phyloP scores from a whole-genome alignment of 2,113 vertebrate genomes.

The Equus quagga region DNA sequence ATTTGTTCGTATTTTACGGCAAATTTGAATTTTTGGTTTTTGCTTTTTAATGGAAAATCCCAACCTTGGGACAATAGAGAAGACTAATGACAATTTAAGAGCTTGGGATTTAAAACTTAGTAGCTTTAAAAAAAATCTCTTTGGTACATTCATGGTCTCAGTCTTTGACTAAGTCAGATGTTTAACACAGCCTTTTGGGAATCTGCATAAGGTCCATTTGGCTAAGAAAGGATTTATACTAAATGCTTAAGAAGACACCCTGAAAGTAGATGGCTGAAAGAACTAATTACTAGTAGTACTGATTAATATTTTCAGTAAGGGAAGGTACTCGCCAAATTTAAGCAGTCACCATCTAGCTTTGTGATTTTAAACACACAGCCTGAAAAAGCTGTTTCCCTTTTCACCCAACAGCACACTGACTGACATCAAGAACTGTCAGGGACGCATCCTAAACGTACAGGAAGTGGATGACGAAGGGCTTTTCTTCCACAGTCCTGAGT shows the following conservation, averaged over 20 bases:
- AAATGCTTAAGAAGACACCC: not conserved
- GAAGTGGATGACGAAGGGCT: not conserved
- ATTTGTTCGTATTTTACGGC: not conserved
- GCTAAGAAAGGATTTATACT: not conserved
- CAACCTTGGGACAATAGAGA: not conserved
- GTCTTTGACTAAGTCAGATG: not conserved
- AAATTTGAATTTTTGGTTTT: slow-evolving; percentile 6
- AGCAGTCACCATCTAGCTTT: not conserved
- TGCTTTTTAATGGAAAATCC: slow-evolving; percentile 26
- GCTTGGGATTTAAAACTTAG: slow-evolving; percentile 11
- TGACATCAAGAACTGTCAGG: not conserved
- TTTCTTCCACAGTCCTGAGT: not conserved
- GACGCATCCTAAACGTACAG: not conserved
- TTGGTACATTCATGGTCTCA: not conserved
- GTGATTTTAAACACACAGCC: not conserved
- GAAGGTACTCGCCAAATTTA: not conserved
- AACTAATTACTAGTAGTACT: not conserved
- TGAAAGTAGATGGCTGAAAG: not conserved
- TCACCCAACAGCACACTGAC: not conserved
- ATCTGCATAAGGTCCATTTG: not conserved
- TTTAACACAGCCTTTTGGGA: not conserved
- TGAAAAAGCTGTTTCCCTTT: slow-evolving; percentile 9
- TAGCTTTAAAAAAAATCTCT: not conserved
- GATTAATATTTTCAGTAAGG: not conserved
- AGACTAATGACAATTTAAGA: not conserved